Conservation (phyloP, 2,113 vertebrate genomes). For the Bubo scandiacus region DNA sequence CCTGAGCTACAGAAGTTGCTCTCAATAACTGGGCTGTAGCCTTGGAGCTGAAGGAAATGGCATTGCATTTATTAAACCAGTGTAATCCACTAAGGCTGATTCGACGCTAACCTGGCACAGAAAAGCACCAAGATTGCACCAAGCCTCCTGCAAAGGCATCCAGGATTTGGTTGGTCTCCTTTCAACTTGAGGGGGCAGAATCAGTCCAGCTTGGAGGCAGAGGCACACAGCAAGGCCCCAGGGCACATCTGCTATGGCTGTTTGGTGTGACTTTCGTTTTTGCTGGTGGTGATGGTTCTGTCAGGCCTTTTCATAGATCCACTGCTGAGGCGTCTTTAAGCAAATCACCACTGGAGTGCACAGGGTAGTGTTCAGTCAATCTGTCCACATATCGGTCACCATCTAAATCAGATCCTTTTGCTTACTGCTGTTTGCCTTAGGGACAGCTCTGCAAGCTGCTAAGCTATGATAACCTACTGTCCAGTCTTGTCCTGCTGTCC, state of each 20-base stretch:
- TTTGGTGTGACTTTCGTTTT: not conserved
- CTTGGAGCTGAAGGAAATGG: not conserved
- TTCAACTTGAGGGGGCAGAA: not conserved
- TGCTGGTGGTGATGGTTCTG: not conserved
- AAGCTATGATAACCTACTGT: not conserved
- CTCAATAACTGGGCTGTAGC: not conserved
- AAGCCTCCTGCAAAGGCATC: not conserved
- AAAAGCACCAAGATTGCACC: not conserved
- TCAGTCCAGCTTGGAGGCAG: not conserved
- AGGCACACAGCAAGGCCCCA: not conserved
- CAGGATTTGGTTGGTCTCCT: not conserved
- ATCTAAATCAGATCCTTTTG: not conserved
- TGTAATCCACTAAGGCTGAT: not conserved
- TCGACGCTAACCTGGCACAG: not conserved
- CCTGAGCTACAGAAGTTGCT: not conserved
- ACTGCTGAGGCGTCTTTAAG: not conserved
- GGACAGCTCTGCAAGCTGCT: not conserved
- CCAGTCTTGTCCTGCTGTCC: not conserved
- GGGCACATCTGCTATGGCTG: not conserved
- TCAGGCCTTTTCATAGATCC: not conserved
- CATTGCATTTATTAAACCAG: not conserved
- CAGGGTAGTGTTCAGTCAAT: not conserved
- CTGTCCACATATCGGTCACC: not conserved
- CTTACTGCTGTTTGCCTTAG: not conserved
- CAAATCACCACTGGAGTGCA: not conserved